Percentiles rank a stretch among this genome's conserved stretches.
phyloP scores from a whole-genome alignment of 2,113 vertebrate species.

The Alectura lathami region DNA sequence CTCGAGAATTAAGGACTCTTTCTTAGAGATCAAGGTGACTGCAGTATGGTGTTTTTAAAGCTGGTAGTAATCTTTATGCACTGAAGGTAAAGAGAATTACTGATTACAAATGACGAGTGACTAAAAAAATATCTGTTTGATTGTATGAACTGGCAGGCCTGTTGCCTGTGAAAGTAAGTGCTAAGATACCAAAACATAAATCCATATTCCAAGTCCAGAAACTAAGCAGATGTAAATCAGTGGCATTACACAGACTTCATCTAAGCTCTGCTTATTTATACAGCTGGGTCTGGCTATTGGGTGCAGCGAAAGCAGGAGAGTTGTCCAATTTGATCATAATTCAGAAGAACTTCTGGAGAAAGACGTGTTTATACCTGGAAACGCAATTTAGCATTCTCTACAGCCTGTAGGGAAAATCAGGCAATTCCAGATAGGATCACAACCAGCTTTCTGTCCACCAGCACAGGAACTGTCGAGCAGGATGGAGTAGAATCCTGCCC shows the following conservation, averaged over 20 bases:
- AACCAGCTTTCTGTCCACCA: not conserved
- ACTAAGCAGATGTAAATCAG: not conserved
- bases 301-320: not conserved
- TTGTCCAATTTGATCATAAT: not conserved
- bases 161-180: not conserved
- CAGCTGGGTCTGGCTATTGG: not conserved
- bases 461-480: not conserved
- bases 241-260: not conserved
- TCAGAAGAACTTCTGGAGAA: not conserved
- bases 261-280: conserved; percentile 16
- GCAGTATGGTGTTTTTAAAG: not conserved
- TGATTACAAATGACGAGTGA: not conserved
- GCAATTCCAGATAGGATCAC: not conserved
- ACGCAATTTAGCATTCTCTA: not conserved
- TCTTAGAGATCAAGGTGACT: not conserved
- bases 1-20: not conserved
- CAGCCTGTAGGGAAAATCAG: not conserved
- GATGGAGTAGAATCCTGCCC: not conserved
- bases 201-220: not conserved
- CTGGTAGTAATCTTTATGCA: not conserved
- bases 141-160: not conserved
- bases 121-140: not conserved
- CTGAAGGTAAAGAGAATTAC: not conserved
- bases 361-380: not conserved
- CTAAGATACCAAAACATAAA: not conserved